Evolutionary conservation across 2,113 vertebrate species (phyloP).

Genomic region (Dromaius novaehollandiae): DNA sequence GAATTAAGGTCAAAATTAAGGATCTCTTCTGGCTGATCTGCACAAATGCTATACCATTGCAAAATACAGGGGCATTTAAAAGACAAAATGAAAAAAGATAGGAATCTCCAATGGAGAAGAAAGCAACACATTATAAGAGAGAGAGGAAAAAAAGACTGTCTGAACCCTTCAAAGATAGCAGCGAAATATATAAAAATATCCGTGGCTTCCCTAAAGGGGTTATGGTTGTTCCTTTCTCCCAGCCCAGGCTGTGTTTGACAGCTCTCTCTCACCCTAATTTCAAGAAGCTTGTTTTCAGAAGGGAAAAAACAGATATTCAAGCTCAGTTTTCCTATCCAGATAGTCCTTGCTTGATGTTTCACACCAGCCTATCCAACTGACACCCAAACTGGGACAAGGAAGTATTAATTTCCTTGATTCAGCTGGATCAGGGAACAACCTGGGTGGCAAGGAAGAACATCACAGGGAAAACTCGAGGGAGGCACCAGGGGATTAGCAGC

Average conservation of each 20-base stretch:
- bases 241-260: background rate
- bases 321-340: background rate
- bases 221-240: background rate
- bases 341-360: background rate
- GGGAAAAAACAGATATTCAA: background rate
- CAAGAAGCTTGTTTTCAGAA: background rate
- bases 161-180: background rate
- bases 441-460: background rate
- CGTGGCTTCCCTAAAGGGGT: background rate
- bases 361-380: background rate
- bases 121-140: background rate
- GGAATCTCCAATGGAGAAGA: background rate
- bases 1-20: background rate
- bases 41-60: background rate
- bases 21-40: background rate
- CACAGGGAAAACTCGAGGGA: background rate
- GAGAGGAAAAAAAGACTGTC: background rate
- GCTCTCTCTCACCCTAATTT: background rate
- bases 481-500: background rate
- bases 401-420: background rate
- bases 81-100: background rate
- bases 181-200: background rate
- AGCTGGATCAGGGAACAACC: background rate
- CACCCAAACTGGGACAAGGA: background rate
- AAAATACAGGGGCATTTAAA: background rate